Percentiles rank a stretch among this genome's conserved stretches.
phyloP scores from a whole-genome alignment of 2,797 vertebrate genomes.

The Lagodon rhomboides region DNA sequence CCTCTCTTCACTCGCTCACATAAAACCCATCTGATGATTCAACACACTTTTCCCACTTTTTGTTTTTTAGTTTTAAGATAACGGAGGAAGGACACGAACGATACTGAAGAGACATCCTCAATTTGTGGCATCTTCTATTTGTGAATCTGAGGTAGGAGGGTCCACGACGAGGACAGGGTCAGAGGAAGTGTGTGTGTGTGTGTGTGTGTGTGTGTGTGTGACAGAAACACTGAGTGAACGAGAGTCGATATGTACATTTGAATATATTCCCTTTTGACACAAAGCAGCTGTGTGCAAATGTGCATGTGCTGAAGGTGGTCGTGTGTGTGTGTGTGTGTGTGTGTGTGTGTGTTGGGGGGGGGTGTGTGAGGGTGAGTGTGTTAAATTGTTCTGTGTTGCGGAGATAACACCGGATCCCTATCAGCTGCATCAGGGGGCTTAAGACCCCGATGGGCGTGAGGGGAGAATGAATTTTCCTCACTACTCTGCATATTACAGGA shows the following conservation, averaged over 20 bases:
- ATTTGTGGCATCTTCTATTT: conserved; percentile 11
- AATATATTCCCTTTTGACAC: conserved; percentile 53
- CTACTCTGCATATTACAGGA: conserved; percentile 87
- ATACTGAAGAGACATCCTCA: not conserved
- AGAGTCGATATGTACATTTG: conserved; percentile 44
- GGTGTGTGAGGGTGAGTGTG: conserved; percentile 64
- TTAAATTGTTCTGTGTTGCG: conserved; percentile 85
- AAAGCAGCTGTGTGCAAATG: conserved; percentile 77
- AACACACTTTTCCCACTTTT: not conserved
- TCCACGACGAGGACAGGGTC: conserved; percentile 30
- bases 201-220: not conserved
- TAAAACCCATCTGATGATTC: conserved; percentile 2
- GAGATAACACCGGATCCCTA: conserved; percentile 85
- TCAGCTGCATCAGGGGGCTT: conserved; percentile 84
- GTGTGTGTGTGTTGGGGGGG: not conserved
- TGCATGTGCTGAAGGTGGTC: conserved; percentile 56
- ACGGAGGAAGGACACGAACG: not conserved
- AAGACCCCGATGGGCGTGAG: conserved; percentile 80
- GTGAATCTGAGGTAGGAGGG: conserved; percentile 20
- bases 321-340: conserved; percentile 30
- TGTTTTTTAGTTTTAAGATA: not conserved
- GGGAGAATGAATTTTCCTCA: conserved; percentile 84
- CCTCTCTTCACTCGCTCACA: not conserved
- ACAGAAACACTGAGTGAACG: conserved; percentile 7
- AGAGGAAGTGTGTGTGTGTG: conserved; percentile 15